A percentile compares a stretch with the other conserved stretches of the same genome.
Conservation (phyloP, 2,113 vertebrate species). For the Anguilla rostrata region DNA sequence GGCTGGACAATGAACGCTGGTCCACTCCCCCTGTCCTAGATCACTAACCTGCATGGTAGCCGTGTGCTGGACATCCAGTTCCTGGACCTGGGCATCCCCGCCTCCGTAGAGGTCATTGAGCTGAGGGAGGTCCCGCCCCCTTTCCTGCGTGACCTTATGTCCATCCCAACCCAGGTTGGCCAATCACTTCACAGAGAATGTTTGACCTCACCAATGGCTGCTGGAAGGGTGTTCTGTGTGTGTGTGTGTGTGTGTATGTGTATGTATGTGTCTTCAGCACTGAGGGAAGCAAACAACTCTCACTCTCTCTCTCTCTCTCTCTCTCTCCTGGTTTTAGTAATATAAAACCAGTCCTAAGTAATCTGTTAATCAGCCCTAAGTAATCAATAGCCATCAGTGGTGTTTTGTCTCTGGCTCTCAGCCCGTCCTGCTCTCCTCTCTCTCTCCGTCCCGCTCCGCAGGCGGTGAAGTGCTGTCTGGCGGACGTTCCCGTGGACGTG, state of each 20-base stretch:
- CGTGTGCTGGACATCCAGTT: constrained; percentile 83
- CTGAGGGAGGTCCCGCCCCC: constrained; percentile 83
- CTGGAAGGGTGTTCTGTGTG: background rate
- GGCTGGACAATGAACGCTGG: background rate
- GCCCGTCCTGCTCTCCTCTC: background rate
- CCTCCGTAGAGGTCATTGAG: constrained; percentile 85
- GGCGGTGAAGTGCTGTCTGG: constrained; percentile 88
- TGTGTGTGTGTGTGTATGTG: background rate
- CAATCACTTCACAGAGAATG: background rate
- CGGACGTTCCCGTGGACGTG: constrained; percentile 81
- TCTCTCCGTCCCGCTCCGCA: constrained; percentile 52
- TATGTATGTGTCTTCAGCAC: background rate
- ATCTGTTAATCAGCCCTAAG: background rate
- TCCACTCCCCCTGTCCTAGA: constrained; percentile 63
- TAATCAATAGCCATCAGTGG: background rate
- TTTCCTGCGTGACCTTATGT: constrained; percentile 74
- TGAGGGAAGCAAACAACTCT: background rate
- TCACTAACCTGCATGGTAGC: constrained; percentile 81
- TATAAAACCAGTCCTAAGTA: background rate
- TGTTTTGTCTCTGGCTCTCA: background rate
- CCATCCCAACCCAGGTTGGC: constrained; percentile 86
- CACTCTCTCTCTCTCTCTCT: background rate
- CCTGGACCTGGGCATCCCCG: constrained; percentile 79
- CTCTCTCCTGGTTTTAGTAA: background rate
- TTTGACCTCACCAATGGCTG: background rate